A percentile compares a stretch with the other conserved stretches of the same genome.
These are phyloP conservation scores for Brachyalestes nurse DNA, from an alignment of 2,797 vertebrate species.

Conservation along the genomic window DNA sequence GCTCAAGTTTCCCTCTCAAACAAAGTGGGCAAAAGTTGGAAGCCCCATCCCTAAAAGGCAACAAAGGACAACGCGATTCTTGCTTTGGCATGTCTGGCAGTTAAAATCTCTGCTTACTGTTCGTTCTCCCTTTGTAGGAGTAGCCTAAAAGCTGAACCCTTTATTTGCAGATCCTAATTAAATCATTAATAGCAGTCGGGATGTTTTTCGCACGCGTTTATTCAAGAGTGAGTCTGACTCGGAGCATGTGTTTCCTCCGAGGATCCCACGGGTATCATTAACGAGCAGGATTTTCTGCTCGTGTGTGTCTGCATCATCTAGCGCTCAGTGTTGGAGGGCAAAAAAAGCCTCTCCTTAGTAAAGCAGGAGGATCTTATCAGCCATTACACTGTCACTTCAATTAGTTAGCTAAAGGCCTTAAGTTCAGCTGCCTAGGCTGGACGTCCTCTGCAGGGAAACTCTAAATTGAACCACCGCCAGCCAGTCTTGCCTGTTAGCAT, in stretches of 20 bases:
- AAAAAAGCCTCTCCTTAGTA: slow-evolving; percentile 12
- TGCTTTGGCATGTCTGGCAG: slow-evolving; percentile 49
- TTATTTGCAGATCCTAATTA: slow-evolving; percentile 58
- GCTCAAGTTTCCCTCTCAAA: slow-evolving; percentile 60
- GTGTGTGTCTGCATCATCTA: slow-evolving; percentile 23
- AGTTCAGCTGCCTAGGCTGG: background rate
- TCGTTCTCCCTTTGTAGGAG: slow-evolving; percentile 56
- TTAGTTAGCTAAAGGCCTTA: background rate
- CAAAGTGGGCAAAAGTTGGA: slow-evolving; percentile 71
- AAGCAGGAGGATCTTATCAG: slow-evolving; percentile 8
- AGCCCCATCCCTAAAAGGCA: slow-evolving; percentile 65
- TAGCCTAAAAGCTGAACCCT: slow-evolving; percentile 48
- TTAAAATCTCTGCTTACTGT: slow-evolving; percentile 34
- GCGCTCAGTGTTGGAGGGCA: background rate
- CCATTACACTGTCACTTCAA: slow-evolving; percentile 8
- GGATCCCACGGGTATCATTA: slow-evolving; percentile 65
- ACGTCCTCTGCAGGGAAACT: background rate
- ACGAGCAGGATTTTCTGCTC: slow-evolving; percentile 60
- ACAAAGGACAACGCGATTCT: slow-evolving; percentile 74
- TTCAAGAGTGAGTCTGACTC: slow-evolving; percentile 58
- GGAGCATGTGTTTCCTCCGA: slow-evolving; percentile 53
- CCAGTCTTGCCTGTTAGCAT: slow-evolving; percentile 5
- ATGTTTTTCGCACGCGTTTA: slow-evolving; percentile 56
- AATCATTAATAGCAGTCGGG: slow-evolving; percentile 49
- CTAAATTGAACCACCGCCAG: slow-evolving; percentile 1